Evolutionary conservation across 2,113 vertebrate genomes (phyloP), one percentile per base, ranked within the genome.

Genomic region (Lathamus discolor): DNA sequence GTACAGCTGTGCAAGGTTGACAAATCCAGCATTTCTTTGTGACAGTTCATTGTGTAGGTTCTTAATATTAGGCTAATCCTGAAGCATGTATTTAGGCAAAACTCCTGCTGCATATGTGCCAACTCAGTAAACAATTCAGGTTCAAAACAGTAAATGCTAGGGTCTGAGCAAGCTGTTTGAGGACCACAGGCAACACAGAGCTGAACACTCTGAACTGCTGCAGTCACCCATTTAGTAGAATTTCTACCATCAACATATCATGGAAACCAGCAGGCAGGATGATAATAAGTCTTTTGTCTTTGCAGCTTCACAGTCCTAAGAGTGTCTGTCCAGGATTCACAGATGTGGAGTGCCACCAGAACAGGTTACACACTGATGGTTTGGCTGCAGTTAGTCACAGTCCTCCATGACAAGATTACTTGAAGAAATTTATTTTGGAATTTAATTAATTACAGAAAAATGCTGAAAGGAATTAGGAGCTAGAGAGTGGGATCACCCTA

Each of bases 1-100:
- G 49, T 76, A 86, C 84, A 96, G 86, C 69, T 95, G 94, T 75
- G 44, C 48, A 85, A 87, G 62, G 31, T 33, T 85, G 81, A 91
- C 44, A 91, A 91, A 95, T 59, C 49, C 78, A 83, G 41, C 14
- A 77, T 93, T 91, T 88, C 82, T 74, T 80, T 80, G n/a, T 86
- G 94, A 61, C 93, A 93, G 63, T 67, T 95, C 92, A 80, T 90
- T 91, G 83, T 31, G 51, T 11, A 63, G 70, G 90, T 90, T 91
- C 78, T 80, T 92, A 70, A 49, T 87, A 90, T 70, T 74, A 77
- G 41, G 29, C 19, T 92, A 94, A 90, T 94, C 59, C 75, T 80
- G 54, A 88, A 83, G 20, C 37, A 66, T 0, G 0, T 76, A 80
- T 39, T 91, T 63, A 94, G 81, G 54, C 23, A 74, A 83, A 95